phyloP scores from a whole-genome alignment of 2,113 vertebrate genomes.

The Marcusenius ussheri region DNA sequence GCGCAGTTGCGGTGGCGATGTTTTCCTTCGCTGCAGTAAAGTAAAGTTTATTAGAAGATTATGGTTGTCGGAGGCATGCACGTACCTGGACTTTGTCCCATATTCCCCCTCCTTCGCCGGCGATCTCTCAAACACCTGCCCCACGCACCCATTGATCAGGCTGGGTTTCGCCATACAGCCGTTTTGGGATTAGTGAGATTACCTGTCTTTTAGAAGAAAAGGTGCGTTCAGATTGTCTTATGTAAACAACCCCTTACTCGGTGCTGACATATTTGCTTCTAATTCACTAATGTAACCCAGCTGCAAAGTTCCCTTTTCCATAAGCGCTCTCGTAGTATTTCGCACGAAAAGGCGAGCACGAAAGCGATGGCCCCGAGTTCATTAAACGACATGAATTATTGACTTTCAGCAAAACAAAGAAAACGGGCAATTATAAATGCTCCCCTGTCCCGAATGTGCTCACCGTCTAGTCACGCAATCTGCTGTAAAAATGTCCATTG shows the following conservation, averaged over 20 bases:
- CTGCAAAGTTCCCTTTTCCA: background rate
- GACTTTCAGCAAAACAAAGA: background rate
- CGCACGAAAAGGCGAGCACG: background rate
- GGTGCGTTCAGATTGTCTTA: background rate
- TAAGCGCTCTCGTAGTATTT: background rate
- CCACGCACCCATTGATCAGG: background rate
- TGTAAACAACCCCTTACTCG: background rate
- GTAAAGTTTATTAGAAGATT: background rate
- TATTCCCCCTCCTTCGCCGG: background rate
- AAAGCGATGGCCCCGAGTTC: background rate
- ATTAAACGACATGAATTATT: background rate
- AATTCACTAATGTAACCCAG: slow-evolving; percentile 4
- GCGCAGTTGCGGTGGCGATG: background rate
- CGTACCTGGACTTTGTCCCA: slow-evolving; percentile 9
- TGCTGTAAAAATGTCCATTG: background rate
- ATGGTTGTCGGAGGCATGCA: background rate
- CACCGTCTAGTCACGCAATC: background rate
- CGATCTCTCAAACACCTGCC: slow-evolving; percentile 7
- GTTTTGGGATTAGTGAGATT: background rate
- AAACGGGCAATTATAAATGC: background rate
- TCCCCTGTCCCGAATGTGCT: background rate
- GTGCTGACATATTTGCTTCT: background rate
- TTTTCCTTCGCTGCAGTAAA: slow-evolving; percentile 3
- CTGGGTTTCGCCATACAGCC: background rate
- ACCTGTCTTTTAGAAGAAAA: background rate